A percentile compares a stretch with the other conserved stretches of the same genome.
phyloP scores from a whole-genome alignment of 2,888 invertebrate genomes.

The Drosophila subsilvestris region DNA sequence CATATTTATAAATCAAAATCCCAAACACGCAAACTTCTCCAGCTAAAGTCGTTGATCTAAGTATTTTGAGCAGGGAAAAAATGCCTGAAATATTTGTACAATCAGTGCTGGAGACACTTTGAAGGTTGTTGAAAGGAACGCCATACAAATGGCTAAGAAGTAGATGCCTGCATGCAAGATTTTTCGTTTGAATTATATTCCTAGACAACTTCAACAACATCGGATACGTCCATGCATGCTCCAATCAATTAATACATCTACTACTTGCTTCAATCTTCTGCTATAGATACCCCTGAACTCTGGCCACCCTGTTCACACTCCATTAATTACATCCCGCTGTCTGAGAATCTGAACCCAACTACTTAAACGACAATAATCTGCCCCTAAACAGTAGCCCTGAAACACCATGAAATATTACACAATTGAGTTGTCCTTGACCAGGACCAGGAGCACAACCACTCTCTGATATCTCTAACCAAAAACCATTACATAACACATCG shows the following conservation, averaged over 20 bases:
- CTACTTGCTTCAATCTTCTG: background rate
- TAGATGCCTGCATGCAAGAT: constrained; percentile 5
- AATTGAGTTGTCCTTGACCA: constrained; percentile 45
- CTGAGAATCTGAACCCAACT: background rate
- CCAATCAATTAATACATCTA: background rate
- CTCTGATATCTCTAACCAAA: constrained; percentile 41
- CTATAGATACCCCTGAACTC: background rate
- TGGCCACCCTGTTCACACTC: background rate
- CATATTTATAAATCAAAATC: constrained; percentile 78
- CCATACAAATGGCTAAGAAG: too few relatives aligned
- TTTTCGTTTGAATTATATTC: background rate
- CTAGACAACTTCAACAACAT: background rate
- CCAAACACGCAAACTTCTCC: constrained; percentile 72
- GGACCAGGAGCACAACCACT: constrained; percentile 32
- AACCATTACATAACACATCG: constrained; percentile 67
- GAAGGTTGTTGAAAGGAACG: constrained; percentile 3
- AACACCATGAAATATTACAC: constrained; percentile 26
- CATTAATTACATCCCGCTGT: background rate
- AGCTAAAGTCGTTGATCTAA: constrained; percentile 67
- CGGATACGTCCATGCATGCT: background rate
- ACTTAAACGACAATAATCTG: background rate
- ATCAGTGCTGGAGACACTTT: constrained; percentile 62
- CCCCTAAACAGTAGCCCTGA: constrained; percentile 22
- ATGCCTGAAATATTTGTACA: constrained; percentile 62
- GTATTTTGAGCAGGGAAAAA: constrained; percentile 41